Base-by-base conservation (phyloP, 2,113 vertebrate species). In the human (Homo sapiens) region DNA sequence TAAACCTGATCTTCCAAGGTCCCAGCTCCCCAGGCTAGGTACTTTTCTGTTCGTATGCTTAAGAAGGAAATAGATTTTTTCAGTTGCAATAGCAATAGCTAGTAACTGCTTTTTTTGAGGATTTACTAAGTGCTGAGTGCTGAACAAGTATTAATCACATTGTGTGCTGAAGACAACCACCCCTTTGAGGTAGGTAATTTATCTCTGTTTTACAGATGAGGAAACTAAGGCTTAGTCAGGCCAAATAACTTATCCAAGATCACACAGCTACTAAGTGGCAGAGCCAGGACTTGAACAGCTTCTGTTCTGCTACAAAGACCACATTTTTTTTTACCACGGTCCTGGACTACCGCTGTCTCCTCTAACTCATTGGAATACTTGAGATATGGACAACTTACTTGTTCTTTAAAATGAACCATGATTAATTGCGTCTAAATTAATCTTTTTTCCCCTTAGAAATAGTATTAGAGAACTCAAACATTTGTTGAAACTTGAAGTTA, bases 401-500 rank as follows among this genome's bases (percentile, higher is more conserved):
- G 23, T 66, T 35, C 52, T 59, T 72, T 70, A 66, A 83, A 85
- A 92, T 89, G 40, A 59, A 40, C n/a, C 38, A 11, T 93, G 35
- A 64, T 86, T 83, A 93, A 83, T 75, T 89, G 13, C 7, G 4
- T 78, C 48, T 89, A 59, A 89, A 32, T 78, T 66, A 66, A 79
- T 64, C 83, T 91, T 32, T 93, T 22, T 57, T 96, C 73, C 70
- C 73, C 35, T 79, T 83, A 59, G 83, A 97, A 95, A 94, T 78
- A 83, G n/a, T 57, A 93, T n/a, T 94, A 81, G 52, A 75, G 79
- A 75, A 68, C 55, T 70, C 32, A 94, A 35, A 94, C 7, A 76
- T 83, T 95, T 93, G 6, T 91, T 90, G 50, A 96, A 90, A 38
- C 23, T 80, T 93, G 35, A 66, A 91, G 32, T 89, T 78, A 96